Conservation (phyloP, 2,888 invertebrate species). For the Diplazon laetatorius region DNA sequence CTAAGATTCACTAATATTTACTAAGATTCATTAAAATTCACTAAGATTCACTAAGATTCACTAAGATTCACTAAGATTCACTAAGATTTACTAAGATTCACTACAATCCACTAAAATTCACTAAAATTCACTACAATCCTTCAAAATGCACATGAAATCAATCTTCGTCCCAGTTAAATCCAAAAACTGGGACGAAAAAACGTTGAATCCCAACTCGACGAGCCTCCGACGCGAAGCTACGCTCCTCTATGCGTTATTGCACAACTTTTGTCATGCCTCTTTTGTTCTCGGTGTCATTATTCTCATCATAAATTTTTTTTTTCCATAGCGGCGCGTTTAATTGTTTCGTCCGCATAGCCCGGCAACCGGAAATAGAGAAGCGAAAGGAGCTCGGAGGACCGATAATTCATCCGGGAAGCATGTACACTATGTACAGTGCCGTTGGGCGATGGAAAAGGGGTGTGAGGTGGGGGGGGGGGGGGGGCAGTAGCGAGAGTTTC, state of each 20-base stretch:
- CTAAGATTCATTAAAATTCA: too few relatives aligned
- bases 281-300: not conserved
- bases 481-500: slow-evolving; percentile 53
- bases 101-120: too few relatives aligned
- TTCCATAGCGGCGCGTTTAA: slow-evolving; percentile 13
- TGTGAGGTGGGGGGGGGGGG: not conserved
- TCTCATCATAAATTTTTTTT: not conserved
- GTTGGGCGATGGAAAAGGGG: slow-evolving; percentile 1
- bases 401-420: slow-evolving; percentile 51
- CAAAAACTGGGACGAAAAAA: too few relatives aligned
- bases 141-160: too few relatives aligned
- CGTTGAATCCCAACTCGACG: too few relatives aligned
- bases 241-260: slow-evolving; percentile 18
- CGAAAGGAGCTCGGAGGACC: slow-evolving; percentile 42
- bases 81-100: too few relatives aligned
- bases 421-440: not conserved
- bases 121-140: too few relatives aligned
- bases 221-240: not conserved
- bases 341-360: slow-evolving; percentile 46
- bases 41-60: too few relatives aligned
- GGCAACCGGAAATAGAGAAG: slow-evolving; percentile 53
- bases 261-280: slow-evolving; percentile 11
- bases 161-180: too few relatives aligned
- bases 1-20: too few relatives aligned
- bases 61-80: too few relatives aligned